A percentile compares a stretch with the other conserved stretches of the same genome.
Evolutionary conservation across 2,797 vertebrate species (phyloP).

Genomic region (Podargus strigoides): DNA sequence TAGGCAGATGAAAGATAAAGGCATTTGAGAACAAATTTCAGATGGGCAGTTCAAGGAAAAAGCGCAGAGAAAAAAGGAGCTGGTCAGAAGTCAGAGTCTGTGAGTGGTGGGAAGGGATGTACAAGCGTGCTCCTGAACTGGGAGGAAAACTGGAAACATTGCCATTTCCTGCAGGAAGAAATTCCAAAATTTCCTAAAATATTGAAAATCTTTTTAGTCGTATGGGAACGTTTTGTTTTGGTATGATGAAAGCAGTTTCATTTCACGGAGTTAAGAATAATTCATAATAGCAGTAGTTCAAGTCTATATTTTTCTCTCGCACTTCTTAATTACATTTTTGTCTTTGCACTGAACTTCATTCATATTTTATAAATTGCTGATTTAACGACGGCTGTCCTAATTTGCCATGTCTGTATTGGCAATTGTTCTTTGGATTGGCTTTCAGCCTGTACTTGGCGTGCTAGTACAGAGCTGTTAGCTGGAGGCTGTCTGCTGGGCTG

Average conservation of each 20-base stretch:
- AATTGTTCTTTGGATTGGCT: neutral
- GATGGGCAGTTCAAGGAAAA: neutral
- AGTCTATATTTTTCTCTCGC: neutral
- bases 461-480: too few relatives aligned
- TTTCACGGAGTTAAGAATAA: neutral
- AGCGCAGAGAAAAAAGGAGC: neutral
- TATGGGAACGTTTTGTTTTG: neutral
- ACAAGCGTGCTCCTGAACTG: rapidly evolving
- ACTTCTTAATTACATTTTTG: neutral
- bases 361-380: neutral
- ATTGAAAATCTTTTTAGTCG: rapidly evolving
- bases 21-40: too few relatives aligned
- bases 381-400: neutral
- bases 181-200: neutral
- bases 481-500: neutral
- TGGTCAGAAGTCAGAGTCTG: rapidly evolving
- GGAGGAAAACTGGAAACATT: neutral
- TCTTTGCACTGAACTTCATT: neutral
- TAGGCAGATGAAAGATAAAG: too few relatives aligned
- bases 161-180: neutral
- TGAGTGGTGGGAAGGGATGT: rapidly evolving
- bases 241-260: neutral
- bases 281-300: neutral
- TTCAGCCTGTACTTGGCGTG: neutral
- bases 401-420: neutral